Base-by-base conservation (phyloP, 2,797 vertebrate species). In the Todus mexicanus region DNA sequence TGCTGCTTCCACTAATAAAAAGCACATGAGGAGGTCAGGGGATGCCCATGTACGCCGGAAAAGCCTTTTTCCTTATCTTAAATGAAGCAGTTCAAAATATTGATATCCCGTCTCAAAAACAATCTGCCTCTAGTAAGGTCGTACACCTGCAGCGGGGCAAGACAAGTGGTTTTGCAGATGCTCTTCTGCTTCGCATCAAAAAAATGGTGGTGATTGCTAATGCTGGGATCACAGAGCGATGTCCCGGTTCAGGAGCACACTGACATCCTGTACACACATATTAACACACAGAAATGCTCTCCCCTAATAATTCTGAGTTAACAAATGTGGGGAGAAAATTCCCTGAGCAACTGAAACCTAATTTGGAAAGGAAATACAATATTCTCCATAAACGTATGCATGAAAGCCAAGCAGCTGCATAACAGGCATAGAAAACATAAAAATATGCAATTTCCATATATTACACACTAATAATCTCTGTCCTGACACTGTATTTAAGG, bases 401-500 rank as follows among this genome's bases (percentile, higher is more conserved):
- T 96, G 97, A 97, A 96, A 92, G 95, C 73, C 92, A 97, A 93
- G 91, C 94, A 72, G 68, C 90, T 31, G 79, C 65, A 82, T 97
- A 97, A 97, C 60, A 97, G 77, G 95, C 97, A 84, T 97, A 94
- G 87, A 94, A 96, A 94, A 97, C 96, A 98, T 97, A 98, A 98
- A 96, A 98, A 98, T 98, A 98, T 97, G 96, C 98, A 98, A 98
- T 99, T 99, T 99, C 98, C 98, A 99, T 99, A 99, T 98, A 99
- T 99, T 99, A 98, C 98, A 99, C 98, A 99, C 97, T 97, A 97
- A 96, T 97, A 97, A 98, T 97, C 90, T 96, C 95, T 26, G 22
- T 97, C 95, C 96, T 96, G 94, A 95, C 71, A 81, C 89, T 95
- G 79, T 90, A 84, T 65, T 96, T 96, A 95, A 96, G 96, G 89